Base-by-base conservation (phyloP, 2,797 vertebrate genomes). In the Mormyrops attenuatus region DNA sequence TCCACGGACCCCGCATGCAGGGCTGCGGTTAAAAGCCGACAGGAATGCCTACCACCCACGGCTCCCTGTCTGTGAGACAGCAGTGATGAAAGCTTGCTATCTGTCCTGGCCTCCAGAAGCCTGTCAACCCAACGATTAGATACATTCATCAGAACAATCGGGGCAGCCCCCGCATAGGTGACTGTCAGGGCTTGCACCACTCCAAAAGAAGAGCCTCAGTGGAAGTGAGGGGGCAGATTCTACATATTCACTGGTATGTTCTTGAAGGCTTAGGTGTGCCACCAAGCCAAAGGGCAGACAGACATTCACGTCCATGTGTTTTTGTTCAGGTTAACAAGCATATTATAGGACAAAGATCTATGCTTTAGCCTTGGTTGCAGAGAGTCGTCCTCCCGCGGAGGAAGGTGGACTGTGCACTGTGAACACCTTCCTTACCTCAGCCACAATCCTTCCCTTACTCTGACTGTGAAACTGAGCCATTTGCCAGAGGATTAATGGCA, bases 121-220 rank as follows among this genome's bases (percentile, higher is more conserved):
- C 89, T 90, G 90, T 91, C 92, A 91, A 49, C 50, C 30, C 73
- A 34, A 91, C 92, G 90, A 92, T 91, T 92, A 90, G 92, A 87
- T 90, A 92, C 92, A 90, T 93, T 91, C 91, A 90, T 92, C 92
- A 91, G 90, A 93, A 92, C 92, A 92, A 92, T 89, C 90, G 90
- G 87, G 90, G 47, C 90, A 90, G 88, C 73, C 89, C 89, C 91
- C 6, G 3, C 26, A 15, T 11, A 9, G 50, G 22, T 49, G n/a
- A 89, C 38, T 85, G 89, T 90, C 66, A 91, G 88, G 90, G 89
- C 57, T 90, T 89, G 69, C 88, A 88, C 90, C 63, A 63, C 80
- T 63, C 88, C 89, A 91, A 90, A 88, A 85, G 85, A 85, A 60
- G 55, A 52, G 55, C 87, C 20, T 41, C 49, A 3, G 38, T 44